Conservation (phyloP, 2,113 vertebrate genomes). For the Heterochromis multidens region DNA sequence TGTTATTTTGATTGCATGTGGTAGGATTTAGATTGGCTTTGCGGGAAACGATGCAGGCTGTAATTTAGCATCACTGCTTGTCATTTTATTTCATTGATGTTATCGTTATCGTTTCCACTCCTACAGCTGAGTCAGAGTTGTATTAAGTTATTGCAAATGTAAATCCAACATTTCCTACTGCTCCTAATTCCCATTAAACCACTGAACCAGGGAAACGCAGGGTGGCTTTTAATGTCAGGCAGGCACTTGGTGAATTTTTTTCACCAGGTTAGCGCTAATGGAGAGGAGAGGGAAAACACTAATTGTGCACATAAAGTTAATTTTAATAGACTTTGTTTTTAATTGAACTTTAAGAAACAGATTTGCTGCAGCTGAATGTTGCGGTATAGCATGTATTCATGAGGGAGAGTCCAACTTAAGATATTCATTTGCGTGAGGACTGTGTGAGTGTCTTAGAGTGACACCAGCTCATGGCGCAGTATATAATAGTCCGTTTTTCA, state of each 20-base stretch:
- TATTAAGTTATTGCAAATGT: neutral
- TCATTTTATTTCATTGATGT: neutral
- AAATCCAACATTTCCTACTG: neutral
- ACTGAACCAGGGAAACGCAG: neutral
- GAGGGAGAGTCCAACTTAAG: neutral
- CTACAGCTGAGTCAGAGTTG: neutral
- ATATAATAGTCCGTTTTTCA: conserved; percentile 34
- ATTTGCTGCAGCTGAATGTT: neutral
- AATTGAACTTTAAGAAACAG: neutral
- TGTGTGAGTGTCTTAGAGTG: neutral
- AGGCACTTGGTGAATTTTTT: neutral
- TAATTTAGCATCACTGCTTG: neutral
- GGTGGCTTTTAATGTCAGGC: neutral
- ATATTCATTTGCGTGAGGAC: neutral
- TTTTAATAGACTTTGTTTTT: neutral
- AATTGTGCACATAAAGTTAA: neutral
- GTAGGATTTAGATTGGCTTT: neutral
- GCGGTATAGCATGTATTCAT: neutral
- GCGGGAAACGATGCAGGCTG: neutral
- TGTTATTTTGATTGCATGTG: neutral
- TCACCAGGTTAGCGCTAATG: neutral
- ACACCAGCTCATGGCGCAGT: neutral
- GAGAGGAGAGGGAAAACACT: neutral
- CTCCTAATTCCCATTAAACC: neutral
- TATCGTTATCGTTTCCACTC: neutral